Evolutionary conservation across 2,888 invertebrate species (phyloP).

Genomic region (Papilio demoleus): DNA sequence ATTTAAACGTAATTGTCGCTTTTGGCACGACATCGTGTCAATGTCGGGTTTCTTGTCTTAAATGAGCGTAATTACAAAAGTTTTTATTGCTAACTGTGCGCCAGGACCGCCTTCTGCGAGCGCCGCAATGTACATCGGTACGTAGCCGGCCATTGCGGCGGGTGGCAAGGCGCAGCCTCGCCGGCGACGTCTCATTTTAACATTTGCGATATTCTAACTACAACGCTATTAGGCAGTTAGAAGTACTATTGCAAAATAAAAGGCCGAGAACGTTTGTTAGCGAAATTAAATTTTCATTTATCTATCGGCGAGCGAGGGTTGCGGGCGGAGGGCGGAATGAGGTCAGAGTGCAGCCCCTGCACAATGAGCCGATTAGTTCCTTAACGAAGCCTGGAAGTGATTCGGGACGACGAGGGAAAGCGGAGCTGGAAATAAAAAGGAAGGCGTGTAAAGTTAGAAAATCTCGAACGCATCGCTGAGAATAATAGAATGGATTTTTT

Average conservation of each 20-base stretch:
- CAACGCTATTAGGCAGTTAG: conserved; percentile 41
- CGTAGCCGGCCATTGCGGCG: conserved; percentile 48
- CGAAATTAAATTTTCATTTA: conserved; percentile 57
- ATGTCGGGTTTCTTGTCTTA: conserved; percentile 72
- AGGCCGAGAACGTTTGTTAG: conserved; percentile 45
- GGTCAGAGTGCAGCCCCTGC: conserved; percentile 61
- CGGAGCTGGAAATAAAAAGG: conserved; percentile 48
- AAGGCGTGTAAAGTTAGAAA: conserved; percentile 50
- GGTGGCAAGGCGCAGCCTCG: conserved; percentile 48
- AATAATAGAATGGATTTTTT: conserved; percentile 44
- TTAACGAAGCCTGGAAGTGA: conserved; percentile 61
- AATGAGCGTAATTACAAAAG: conserved; percentile 82
- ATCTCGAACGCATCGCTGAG: conserved; percentile 50
- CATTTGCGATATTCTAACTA: conserved; percentile 52
- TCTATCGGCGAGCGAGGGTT: conserved; percentile 48
- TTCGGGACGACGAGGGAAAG: conserved; percentile 45
- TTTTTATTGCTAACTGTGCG: conserved; percentile 79
- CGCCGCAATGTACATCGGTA: conserved; percentile 43
- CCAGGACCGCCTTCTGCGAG: conserved; percentile 73
- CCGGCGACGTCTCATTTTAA: conserved; percentile 52
- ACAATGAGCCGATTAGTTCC: conserved; percentile 69
- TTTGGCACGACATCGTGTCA: conserved; percentile 81
- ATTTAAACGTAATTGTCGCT: conserved; percentile 76
- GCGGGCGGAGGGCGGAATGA: conserved; percentile 48
- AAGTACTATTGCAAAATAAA: conserved; percentile 37